These are phyloP conservation scores for Macrosiphum euphorbiae DNA, from an alignment of 2,888 invertebrate genomes.

Conservation along the genomic window DNA sequence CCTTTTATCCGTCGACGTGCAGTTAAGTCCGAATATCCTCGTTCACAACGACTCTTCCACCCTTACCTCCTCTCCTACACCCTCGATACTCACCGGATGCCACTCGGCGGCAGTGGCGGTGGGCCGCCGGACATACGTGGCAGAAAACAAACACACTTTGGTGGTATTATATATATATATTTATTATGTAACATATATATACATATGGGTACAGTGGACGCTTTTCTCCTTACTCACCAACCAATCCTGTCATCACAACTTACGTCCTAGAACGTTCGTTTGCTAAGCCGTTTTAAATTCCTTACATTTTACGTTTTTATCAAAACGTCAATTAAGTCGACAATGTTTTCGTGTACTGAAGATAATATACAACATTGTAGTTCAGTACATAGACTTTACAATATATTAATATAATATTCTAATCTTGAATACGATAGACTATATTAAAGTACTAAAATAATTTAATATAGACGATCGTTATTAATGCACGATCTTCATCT, in stretches of 20 bases:
- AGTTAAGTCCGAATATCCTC: slow-evolving; percentile 40
- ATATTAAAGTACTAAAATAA: neutral
- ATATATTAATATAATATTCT: neutral
- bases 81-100: neutral
- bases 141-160: slow-evolving; percentile 44
- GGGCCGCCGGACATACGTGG: slow-evolving; percentile 12
- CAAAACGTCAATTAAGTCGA: neutral
- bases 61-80: neutral
- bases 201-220: neutral
- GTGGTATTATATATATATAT: neutral
- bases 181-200: neutral
- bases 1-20: slow-evolving; percentile 44
- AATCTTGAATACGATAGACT: neutral
- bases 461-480: neutral
- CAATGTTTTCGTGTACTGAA: neutral
- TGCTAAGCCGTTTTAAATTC: neutral
- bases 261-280: neutral
- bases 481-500: neutral
- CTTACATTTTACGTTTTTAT: neutral
- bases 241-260: neutral
- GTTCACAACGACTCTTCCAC: neutral
- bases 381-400: neutral
- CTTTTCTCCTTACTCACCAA: neutral
- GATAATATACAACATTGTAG: neutral
- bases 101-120: neutral